A percentile compares a stretch with the other conserved stretches of the same genome.
phyloP scores from a whole-genome alignment of 2,797 vertebrate genomes.

The Silurus aristotelis region DNA sequence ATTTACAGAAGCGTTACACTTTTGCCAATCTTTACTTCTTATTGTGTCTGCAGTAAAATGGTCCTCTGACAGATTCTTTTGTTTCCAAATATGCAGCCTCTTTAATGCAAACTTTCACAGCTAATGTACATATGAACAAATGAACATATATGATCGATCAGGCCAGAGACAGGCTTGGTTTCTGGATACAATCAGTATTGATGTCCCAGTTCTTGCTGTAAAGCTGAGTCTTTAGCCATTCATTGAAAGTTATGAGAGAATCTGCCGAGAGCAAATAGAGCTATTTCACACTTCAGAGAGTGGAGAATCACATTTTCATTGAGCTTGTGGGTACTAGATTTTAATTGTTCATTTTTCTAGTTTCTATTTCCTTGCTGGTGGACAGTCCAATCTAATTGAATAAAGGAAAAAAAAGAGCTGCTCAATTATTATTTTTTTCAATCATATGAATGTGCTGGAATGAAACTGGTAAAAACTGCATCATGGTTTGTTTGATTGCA shows the following conservation, averaged over 20 bases:
- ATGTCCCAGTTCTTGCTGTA: not conserved
- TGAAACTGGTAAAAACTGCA: slow-evolving; percentile 8
- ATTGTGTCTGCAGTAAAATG: not conserved
- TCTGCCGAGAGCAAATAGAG: slow-evolving; percentile 22
- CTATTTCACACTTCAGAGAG: slow-evolving; percentile 29
- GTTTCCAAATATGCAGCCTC: not conserved
- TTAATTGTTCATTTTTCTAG: slow-evolving; percentile 39
- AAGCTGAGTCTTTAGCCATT: slow-evolving; percentile 16
- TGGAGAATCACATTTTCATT: slow-evolving; percentile 35
- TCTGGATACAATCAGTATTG: not conserved
- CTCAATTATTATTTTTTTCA: not conserved
- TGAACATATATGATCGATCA: not conserved
- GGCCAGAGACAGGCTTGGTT: not conserved
- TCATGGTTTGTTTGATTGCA: not conserved
- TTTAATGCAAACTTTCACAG: not conserved
- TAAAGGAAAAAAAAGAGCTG: not conserved
- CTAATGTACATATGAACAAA: not conserved
- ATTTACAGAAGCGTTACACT: not conserved
- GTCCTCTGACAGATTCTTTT: not conserved
- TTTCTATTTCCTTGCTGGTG: slow-evolving; percentile 41
- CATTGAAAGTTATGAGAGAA: slow-evolving; percentile 26
- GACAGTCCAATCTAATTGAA: slow-evolving; percentile 41
- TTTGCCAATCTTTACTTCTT: not conserved
- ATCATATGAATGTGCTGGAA: slow-evolving; percentile 1
- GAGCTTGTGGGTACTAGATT: slow-evolving; percentile 25